phyloP scores from a whole-genome alignment of 53 echinoderm and acorn worm species.

The Actinopyga echinites region DNA sequence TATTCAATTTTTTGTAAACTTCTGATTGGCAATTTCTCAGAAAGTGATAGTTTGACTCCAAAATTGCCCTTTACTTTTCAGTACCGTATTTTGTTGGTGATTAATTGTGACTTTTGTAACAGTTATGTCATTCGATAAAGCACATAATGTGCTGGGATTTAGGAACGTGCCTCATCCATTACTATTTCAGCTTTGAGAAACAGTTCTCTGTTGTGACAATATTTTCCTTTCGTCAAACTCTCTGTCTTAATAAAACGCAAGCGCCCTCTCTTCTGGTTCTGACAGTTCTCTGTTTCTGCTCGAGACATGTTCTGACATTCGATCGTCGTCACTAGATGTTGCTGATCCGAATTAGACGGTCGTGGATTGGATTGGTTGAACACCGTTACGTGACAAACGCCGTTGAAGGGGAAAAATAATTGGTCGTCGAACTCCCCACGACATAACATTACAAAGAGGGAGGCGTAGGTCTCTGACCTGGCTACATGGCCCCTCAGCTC shows the following conservation, averaged over 20 bases:
- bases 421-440: conserved; percentile 70
- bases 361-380: conserved; percentile 68
- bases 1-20: too few relatives aligned
- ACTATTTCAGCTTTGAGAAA: conserved; percentile 58
- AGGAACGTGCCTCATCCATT: too few relatives aligned
- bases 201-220: conserved; percentile 61
- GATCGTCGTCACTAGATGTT: conserved; percentile 59
- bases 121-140: too few relatives aligned
- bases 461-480: conserved; percentile 65
- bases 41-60: too few relatives aligned
- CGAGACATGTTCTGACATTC: conserved; percentile 76
- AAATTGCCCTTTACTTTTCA: too few relatives aligned
- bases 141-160: too few relatives aligned
- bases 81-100: too few relatives aligned
- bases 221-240: conserved; percentile 57
- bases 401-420: conserved; percentile 75
- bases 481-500: conserved; percentile 77
- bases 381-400: conserved; percentile 68
- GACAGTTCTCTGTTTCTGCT: conserved; percentile 48
- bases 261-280: conserved; percentile 77
- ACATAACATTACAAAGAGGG: conserved; percentile 75
- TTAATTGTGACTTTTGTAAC: too few relatives aligned
- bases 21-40: too few relatives aligned
- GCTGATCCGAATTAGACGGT: neutral
- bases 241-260: conserved; percentile 86